Evolutionary conservation across 2,797 vertebrate species (phyloP).

Genomic region (Zalophus californianus): DNA sequence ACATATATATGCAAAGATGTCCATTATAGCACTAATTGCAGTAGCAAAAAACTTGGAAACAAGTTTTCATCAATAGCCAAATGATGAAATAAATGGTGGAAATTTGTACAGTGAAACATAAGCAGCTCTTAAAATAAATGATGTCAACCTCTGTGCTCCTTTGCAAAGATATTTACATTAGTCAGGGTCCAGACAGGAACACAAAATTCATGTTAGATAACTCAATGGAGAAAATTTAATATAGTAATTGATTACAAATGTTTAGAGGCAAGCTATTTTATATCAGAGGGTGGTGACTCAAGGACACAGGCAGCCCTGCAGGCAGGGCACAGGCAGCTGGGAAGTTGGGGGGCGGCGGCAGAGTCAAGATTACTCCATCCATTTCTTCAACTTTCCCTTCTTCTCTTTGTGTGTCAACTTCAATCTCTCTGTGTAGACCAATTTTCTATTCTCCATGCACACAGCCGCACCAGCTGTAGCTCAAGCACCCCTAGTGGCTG

Average conservation of each 20-base stretch:
- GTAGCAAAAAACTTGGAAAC: background rate
- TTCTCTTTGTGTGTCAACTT: background rate
- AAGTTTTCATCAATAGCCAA: background rate
- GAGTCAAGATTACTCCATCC: background rate
- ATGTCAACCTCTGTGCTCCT: background rate
- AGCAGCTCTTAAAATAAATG: background rate
- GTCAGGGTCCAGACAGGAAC: background rate
- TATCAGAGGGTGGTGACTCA: background rate
- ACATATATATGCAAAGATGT: conserved; percentile 6
- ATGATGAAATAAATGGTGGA: background rate
- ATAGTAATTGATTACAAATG: background rate
- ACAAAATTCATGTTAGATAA: background rate
- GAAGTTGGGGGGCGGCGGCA: background rate
- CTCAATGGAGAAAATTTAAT: background rate
- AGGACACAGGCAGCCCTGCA: background rate
- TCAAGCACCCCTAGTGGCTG: background rate
- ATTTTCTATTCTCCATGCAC: background rate
- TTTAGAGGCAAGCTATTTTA: background rate
- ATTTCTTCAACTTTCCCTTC: background rate
- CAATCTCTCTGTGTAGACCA: background rate
- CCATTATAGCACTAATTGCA: background rate
- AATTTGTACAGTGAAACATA: background rate
- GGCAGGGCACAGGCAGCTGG: background rate
- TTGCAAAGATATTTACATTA: background rate
- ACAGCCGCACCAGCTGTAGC: background rate